Evolutionary conservation across 1,140 invertebrate species (phyloP).

Genomic region (Anadara kagoshimensis): DNA sequence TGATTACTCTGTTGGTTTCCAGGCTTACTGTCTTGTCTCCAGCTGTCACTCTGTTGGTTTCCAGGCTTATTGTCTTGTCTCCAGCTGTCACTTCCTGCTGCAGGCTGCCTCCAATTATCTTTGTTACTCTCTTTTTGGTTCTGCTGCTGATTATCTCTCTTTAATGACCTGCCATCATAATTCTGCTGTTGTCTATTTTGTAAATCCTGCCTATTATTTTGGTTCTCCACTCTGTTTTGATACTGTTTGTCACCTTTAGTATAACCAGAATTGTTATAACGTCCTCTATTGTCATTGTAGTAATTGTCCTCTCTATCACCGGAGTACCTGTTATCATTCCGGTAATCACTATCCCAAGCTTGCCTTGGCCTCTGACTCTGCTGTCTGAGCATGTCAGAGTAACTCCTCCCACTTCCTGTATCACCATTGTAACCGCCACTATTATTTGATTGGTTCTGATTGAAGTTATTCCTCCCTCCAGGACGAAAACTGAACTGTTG

Average conservation of each 20-base stretch:
- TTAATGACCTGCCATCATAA: background rate
- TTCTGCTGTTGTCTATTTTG: background rate
- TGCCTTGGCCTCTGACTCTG: background rate
- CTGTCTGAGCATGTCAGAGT: background rate
- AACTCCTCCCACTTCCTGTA: slow-evolving; percentile 1
- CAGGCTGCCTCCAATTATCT: background rate
- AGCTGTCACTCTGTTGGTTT: background rate
- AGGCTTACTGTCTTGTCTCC: background rate
- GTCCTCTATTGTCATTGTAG: background rate
- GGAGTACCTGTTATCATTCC: slow-evolving; percentile 9
- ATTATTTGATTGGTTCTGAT: slow-evolving; percentile 15
- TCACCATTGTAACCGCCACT: slow-evolving; percentile 15
- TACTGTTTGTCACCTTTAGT: background rate
- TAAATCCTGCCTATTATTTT: background rate
- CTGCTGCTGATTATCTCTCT: too few relatives aligned
- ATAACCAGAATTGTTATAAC: background rate
- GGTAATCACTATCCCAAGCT: slow-evolving; percentile 5
- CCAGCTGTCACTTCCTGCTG: background rate
- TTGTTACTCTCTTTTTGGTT: background rate
- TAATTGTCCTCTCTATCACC: background rate
- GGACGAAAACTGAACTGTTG: slow-evolving; percentile 15
- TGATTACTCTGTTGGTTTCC: background rate
- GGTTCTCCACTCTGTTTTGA: background rate
- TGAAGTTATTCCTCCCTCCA: background rate
- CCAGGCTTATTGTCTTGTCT: background rate